Evolutionary conservation across 2,113 vertebrate genomes (phyloP).

Genomic region (Daubentonia madagascariensis): DNA sequence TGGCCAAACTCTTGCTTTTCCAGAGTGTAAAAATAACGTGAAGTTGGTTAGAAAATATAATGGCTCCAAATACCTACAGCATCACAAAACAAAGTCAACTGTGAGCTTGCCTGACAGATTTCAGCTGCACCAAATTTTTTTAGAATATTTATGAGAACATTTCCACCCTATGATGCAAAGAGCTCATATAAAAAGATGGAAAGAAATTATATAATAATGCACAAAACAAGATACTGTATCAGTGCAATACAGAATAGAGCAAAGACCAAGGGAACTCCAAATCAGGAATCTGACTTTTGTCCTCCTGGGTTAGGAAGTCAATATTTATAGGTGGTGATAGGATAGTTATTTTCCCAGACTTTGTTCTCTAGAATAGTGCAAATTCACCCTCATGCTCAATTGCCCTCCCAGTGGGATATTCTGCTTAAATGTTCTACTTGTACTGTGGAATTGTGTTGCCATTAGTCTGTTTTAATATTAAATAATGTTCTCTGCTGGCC

Average conservation of each 20-base stretch:
- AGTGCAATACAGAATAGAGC: background rate
- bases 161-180: background rate
- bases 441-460: background rate
- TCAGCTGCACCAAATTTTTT: background rate
- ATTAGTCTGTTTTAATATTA: conserved; percentile 46
- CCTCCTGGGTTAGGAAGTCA: background rate
- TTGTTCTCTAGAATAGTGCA: background rate
- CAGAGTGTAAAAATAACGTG: background rate
- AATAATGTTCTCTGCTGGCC: background rate
- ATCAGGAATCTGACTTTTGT: background rate
- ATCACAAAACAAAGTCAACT: background rate
- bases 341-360: background rate
- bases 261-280: background rate
- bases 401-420: background rate
- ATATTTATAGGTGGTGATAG: background rate
- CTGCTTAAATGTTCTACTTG: conserved; percentile 15
- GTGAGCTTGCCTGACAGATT: background rate
- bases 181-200: background rate
- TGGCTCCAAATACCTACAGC: background rate
- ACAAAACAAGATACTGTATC: background rate
- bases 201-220: background rate
- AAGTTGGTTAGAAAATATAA: background rate
- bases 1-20: background rate
- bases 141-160: background rate
- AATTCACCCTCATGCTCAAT: background rate